phyloP scores from a whole-genome alignment of 2,888 invertebrate species.

The Rhopalosiphum nymphaeae region DNA sequence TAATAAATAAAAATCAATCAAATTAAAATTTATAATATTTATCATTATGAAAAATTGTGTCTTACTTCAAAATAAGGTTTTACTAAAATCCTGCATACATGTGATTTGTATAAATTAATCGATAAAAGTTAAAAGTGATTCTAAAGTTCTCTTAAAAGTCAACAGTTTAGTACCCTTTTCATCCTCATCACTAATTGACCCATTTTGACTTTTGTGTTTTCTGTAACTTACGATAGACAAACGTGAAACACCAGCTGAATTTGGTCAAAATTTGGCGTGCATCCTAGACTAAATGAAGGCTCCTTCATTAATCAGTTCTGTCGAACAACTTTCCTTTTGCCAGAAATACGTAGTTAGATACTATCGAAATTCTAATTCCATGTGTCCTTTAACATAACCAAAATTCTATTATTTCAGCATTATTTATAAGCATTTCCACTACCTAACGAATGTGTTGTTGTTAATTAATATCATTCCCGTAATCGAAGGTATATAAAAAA shows the following conservation, averaged over 20 bases:
- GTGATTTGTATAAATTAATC: constrained; percentile 3
- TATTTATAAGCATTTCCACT: neutral
- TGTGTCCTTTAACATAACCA: neutral
- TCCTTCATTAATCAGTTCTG: constrained; percentile 42
- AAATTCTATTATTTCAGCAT: constrained; percentile 22
- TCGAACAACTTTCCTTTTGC: constrained; percentile 20
- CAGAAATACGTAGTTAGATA: neutral
- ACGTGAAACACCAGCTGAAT: neutral
- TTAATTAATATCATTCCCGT: neutral
- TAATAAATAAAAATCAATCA: neutral
- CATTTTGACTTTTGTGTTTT: constrained; percentile 13
- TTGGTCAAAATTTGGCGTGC: constrained; percentile 23
- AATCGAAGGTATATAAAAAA: neutral
- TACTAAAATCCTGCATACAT: neutral
- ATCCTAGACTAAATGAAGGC: neutral
- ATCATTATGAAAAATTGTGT: neutral
- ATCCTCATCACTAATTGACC: constrained; percentile 10
- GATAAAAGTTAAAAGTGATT: constrained; percentile 3
- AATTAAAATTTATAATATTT: neutral
- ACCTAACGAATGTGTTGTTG: neutral
- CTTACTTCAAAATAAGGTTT: neutral
- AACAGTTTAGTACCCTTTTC: constrained; percentile 42
- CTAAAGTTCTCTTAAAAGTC: constrained; percentile 11
- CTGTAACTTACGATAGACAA: neutral
- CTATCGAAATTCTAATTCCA: neutral